Base-by-base conservation (phyloP, 2,797 vertebrate genomes). In the Naso thynnoides region DNA sequence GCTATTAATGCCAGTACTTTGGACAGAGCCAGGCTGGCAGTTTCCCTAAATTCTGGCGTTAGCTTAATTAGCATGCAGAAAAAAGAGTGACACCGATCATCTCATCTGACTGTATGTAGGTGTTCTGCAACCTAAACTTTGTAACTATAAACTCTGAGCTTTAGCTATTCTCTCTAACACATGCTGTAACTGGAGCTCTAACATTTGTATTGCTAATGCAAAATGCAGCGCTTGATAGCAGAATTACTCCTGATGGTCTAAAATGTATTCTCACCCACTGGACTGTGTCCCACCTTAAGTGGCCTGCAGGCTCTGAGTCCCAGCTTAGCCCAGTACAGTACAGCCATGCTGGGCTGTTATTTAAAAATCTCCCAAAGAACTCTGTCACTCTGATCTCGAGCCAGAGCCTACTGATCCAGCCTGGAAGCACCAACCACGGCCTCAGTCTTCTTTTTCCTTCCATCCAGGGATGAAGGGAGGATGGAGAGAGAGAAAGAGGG, bases 361-460 rank as follows among this genome's bases (percentile, higher is more conserved):
- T 91, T 89, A 85, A 86, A 87, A 86, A 68, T 63, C 77, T 84
- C 75, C 57, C 67, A 69, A 70, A 79, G 73, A 81, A 75, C 77
- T 64, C 66, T 71, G 82, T 73, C 83, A 74, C 90, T 91, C 79
- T 89, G 90, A 91, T 93, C 77, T 83, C 1, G 15, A 78, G 89
- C 91, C 89, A 91, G 85, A 76, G 42, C 76, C 76, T 83, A 10
- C 85, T 78, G 86, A 84, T 88, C 72, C 60, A 59, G 47, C 68
- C 88, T 90, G 76, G 79, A 72, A 85, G 80, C 85, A 86, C 78
- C 79, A 66, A 33, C 68, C 47, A 36, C 21, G 16, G 78, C 82
- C 58, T 80, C 64, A 47, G 64, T 83, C 79, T 79, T 69, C 72
- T 77, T 76, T 57, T 72, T 57, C 39, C 70, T 78, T 87, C 84